Base-by-base conservation (phyloP, 2,797 vertebrate genomes). In the Sebastes baramenuke region DNA sequence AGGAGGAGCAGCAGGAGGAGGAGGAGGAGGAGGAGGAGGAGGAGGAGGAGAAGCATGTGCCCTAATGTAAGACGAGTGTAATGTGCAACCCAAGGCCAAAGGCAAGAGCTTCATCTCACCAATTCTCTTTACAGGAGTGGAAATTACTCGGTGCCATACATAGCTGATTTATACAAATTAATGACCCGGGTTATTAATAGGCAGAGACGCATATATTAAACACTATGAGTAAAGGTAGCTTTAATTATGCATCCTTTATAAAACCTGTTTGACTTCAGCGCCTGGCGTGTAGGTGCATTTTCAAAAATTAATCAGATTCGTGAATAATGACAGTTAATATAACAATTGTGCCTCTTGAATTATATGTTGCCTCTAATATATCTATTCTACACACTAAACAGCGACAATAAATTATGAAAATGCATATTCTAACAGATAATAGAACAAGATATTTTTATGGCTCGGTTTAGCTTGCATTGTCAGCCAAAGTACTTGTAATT, bases 161-260 rank as follows among this genome's bases (percentile, higher is more conserved):
- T 87, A 84, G 89, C 88, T 88, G 93, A 94, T 94, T 95, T 93
- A 93, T 87, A 94, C 90, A 93, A 94, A 95, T 95, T 92, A 94
- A 94, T 94, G 92, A 90, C 74, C 83, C 24, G 73, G 67, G 89
- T 93, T 95, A 95, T 95, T 95, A 94, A 95, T 95, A 94, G 92
- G 86, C 80, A 69, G 87, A 84, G 88, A 89, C 91, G 92, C 94
- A 94, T 95, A 90, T 94, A 95, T 95, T 94, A 95, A 94, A 93
- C 92, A 94, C 90, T 89, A 93, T 90, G 93, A 94, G 91, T 94
- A 95, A 95, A 95, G 92, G 94, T 95, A 95, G 87, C 91, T 94
- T 95, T 95, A 95, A 95, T 95, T 94, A 95, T 95, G 92, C 89
- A 95, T 93, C 86, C 87, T 90, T 93, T 93, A 92, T 91, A 91